These are phyloP conservation scores for Pycnomerus fuliginosus DNA, from an alignment of 2,888 invertebrate species.

Conservation along the genomic window DNA sequence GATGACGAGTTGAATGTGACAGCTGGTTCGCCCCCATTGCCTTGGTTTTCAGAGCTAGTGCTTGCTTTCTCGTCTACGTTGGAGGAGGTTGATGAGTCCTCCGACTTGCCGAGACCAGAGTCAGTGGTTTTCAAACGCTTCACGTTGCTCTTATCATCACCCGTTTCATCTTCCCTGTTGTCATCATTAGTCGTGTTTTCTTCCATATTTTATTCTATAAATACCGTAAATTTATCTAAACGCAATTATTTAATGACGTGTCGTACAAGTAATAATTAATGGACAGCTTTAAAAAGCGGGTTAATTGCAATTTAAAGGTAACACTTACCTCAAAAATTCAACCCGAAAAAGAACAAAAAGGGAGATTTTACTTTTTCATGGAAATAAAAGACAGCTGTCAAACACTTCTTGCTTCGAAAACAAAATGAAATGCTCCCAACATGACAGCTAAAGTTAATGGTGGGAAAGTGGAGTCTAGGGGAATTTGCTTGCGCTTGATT, in stretches of 20 bases:
- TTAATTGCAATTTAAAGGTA: not conserved
- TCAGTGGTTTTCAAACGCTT: constrained; percentile 44
- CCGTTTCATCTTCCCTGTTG: constrained; percentile 19
- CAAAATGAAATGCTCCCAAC: too few species aligned
- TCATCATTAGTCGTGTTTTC: constrained; percentile 36
- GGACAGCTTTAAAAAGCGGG: constrained; percentile 13
- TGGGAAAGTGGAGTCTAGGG: too few species aligned
- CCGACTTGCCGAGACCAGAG: constrained; percentile 26
- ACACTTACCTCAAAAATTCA: too few species aligned
- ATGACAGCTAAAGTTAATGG: too few species aligned
- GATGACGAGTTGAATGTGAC: constrained; percentile 32
- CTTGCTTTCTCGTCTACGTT: constrained; percentile 38
- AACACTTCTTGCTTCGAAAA: too few species aligned
- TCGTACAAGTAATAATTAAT: constrained; percentile 8
- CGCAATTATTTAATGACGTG: constrained; percentile 14
- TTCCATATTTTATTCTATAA: constrained; percentile 40
- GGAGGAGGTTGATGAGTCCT: constrained; percentile 37
- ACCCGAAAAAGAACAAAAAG: too few species aligned
- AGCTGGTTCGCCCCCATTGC: not conserved
- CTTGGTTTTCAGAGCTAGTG: constrained; percentile 33
- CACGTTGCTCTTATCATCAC: constrained; percentile 22
- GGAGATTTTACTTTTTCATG: too few species aligned
- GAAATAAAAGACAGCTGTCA: too few species aligned
- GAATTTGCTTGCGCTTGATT: too few species aligned
- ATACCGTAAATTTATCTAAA: constrained; percentile 18